Percentiles rank a stretch among this genome's conserved stretches.
These are phyloP conservation scores for Ceyx erithaca DNA, from an alignment of 2,797 vertebrate species.

Conservation along the genomic window DNA sequence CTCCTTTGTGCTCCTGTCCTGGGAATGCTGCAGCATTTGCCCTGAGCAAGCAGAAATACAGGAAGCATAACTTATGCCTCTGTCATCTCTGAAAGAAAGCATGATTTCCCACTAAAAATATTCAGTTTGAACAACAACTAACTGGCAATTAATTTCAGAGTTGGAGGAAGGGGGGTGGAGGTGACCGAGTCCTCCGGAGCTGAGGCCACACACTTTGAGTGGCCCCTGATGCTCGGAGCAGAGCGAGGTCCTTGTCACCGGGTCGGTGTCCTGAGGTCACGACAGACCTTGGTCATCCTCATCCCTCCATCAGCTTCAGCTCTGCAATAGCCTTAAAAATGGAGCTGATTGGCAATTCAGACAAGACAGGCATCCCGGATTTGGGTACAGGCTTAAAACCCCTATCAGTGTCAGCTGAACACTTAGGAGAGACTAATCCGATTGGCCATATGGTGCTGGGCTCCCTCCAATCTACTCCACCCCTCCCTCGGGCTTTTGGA, in stretches of 20 bases:
- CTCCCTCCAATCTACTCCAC: slow-evolving; percentile 61
- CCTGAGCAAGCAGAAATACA: slow-evolving; percentile 17
- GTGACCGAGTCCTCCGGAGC: accelerated
- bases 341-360: not conserved
- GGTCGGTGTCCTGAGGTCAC: not conserved
- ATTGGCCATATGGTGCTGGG: slow-evolving; percentile 61
- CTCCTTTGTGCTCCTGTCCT: not conserved
- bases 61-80: not conserved
- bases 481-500: slow-evolving; percentile 50
- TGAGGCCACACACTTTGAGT: accelerated
- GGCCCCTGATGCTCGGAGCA: not conserved
- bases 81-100: not conserved
- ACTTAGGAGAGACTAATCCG: slow-evolving; percentile 48
- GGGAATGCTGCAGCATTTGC: not conserved
- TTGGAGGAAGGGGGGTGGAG: not conserved
- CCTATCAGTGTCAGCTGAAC: slow-evolving; percentile 36
- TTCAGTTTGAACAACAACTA: accelerated
- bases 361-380: not conserved
- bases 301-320: accelerated
- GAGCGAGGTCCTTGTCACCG: accelerated
- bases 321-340: not conserved
- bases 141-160: not conserved
- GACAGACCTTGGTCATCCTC: not conserved
- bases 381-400: slow-evolving; percentile 16
- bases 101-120: not conserved